These are phyloP conservation scores for Zosterops borbonicus DNA, from an alignment of 2,113 vertebrate genomes.

Conservation along the genomic window DNA sequence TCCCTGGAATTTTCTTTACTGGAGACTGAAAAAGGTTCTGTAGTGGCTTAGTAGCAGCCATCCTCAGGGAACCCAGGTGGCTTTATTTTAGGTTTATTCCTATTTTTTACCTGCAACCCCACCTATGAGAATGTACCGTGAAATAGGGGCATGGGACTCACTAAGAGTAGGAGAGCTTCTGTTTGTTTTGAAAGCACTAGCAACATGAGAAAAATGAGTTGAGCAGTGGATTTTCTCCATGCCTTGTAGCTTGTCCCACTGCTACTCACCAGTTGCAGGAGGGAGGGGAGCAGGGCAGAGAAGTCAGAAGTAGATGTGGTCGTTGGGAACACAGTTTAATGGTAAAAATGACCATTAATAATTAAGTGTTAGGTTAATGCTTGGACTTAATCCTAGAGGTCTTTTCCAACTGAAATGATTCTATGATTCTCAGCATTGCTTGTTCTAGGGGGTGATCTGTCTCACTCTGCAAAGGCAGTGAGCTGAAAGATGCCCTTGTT, in stretches of 20 bases:
- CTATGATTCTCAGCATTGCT: neutral
- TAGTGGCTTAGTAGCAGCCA: neutral
- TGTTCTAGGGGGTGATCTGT: neutral
- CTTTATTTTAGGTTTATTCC: neutral
- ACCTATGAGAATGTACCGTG: accelerated
- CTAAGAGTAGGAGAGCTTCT: neutral
- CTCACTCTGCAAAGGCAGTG: neutral
- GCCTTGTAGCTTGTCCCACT: neutral
- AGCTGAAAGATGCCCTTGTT: neutral
- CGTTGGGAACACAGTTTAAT: neutral
- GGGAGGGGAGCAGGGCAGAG: neutral
- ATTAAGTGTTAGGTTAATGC: neutral
- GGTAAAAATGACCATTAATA: neutral
- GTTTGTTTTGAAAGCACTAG: neutral
- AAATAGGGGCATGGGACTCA: neutral
- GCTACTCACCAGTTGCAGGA: neutral
- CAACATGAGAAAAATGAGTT: neutral
- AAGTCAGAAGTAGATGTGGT: neutral
- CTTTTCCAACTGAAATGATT: neutral
- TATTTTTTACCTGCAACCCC: neutral
- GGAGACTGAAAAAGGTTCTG: neutral
- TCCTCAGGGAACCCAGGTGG: neutral
- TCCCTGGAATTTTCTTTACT: neutral
- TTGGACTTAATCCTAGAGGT: neutral
- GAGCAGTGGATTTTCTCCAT: neutral